Conservation (phyloP, 2,113 vertebrate genomes). For the Numida meleagris region DNA sequence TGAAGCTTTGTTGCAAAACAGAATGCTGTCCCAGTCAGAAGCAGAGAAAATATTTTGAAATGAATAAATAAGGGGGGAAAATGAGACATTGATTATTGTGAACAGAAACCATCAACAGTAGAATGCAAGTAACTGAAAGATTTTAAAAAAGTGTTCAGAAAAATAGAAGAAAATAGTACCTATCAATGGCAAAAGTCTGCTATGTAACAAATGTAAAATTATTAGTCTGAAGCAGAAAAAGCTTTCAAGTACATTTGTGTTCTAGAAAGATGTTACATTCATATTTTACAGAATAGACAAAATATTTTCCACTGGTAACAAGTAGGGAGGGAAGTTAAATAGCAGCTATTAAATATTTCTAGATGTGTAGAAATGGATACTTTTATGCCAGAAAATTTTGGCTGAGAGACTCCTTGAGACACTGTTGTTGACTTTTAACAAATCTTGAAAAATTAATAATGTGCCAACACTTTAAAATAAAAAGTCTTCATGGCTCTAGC, state of each 20-base stretch:
- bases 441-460: background rate
- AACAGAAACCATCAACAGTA: background rate
- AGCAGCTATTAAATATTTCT: background rate
- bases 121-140: background rate
- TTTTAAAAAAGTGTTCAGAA: background rate
- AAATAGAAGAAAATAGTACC: background rate
- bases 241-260: background rate
- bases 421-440: background rate
- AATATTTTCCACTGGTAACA: background rate
- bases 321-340: background rate
- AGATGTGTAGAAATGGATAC: background rate
- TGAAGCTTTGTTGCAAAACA: background rate
- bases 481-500: background rate
- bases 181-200: background rate
- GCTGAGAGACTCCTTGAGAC: background rate
- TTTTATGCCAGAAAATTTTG: background rate
- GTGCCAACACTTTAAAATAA: background rate
- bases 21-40: background rate
- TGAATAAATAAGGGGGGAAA: background rate
- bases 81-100: background rate
- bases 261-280: background rate
- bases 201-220: background rate
- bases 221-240: background rate
- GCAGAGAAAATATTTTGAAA: background rate
- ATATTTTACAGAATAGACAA: background rate